phyloP scores from a whole-genome alignment of 2,888 invertebrate species.

The Calephelis perditalis region DNA sequence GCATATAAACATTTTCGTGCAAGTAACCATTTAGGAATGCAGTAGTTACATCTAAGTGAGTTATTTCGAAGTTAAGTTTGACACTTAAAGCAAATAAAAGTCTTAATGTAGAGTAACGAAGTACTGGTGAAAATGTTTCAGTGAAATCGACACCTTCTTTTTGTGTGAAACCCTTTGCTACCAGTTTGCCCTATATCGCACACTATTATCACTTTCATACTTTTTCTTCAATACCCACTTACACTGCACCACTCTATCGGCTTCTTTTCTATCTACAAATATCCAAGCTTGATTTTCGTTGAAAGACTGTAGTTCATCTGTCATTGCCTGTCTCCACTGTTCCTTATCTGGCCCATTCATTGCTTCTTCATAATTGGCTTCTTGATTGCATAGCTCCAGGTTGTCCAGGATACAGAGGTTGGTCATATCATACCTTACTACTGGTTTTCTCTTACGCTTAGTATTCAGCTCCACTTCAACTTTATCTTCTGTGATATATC shows the following conservation, averaged over 20 bases:
- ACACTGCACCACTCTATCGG: slow-evolving; percentile 4
- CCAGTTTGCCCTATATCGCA: slow-evolving; percentile 22
- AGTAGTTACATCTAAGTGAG: slow-evolving; percentile 9
- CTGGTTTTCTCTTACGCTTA: slow-evolving; percentile 1
- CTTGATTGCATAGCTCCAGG: not conserved
- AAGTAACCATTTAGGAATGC: slow-evolving; percentile 14
- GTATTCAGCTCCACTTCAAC: not conserved
- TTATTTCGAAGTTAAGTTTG: not conserved
- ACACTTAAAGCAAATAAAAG: not conserved
- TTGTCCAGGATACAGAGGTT: slow-evolving; percentile 5
- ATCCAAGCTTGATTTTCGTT: slow-evolving; percentile 3
- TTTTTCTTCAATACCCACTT: not conserved
- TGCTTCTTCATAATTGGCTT: not conserved
- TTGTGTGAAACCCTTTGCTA: slow-evolving; percentile 14
- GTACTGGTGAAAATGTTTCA: slow-evolving; percentile 25
- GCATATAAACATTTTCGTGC: slow-evolving; percentile 12
- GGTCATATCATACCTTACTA: not conserved
- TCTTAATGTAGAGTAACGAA: slow-evolving; percentile 16
- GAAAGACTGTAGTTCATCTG: not conserved
- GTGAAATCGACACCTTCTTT: slow-evolving; percentile 22
- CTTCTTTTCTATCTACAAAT: slow-evolving; percentile 1
- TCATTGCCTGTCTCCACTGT: slow-evolving; percentile 4
- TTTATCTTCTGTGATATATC: too few species aligned
- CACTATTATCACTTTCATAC: slow-evolving; percentile 16
- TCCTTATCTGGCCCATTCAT: not conserved